Conservation (phyloP, 2,888 invertebrate species). For the Thymelicus acteon region DNA sequence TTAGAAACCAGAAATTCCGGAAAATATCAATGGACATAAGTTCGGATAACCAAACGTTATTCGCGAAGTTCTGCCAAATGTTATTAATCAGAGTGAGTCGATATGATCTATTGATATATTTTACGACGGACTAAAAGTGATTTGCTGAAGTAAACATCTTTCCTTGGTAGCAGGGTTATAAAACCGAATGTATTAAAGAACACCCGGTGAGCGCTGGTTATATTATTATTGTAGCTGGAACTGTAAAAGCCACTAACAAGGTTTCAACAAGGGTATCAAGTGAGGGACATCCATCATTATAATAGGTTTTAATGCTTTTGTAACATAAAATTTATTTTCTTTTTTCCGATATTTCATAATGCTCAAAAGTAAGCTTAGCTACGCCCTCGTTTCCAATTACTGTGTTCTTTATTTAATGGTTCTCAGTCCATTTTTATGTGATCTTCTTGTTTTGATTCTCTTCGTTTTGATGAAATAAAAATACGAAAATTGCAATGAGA, state of each 20-base stretch:
- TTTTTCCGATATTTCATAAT: too few relatives aligned
- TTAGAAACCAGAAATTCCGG: neutral
- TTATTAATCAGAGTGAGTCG: conserved; percentile 2
- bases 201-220: neutral
- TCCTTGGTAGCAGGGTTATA: neutral
- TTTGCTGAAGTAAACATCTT: conserved; percentile 7
- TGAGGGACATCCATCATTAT: neutral
- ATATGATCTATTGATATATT: conserved; percentile 10
- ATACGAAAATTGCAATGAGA: too few relatives aligned
- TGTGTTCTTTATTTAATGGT: too few relatives aligned
- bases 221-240: neutral
- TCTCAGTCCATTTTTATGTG: too few relatives aligned
- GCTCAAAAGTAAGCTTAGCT: too few relatives aligned
- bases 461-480: too few relatives aligned
- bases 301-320: too few relatives aligned
- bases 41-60: neutral
- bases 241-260: neutral
- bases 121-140: neutral
- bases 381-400: too few relatives aligned
- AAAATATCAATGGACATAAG: neutral
- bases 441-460: too few relatives aligned
- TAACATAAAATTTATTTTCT: too few relatives aligned
- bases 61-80: neutral
- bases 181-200: neutral
- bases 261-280: neutral